Evolutionary conservation across 2,888 invertebrate genomes (phyloP).

Genomic region (Ophioninae sp.): DNA sequence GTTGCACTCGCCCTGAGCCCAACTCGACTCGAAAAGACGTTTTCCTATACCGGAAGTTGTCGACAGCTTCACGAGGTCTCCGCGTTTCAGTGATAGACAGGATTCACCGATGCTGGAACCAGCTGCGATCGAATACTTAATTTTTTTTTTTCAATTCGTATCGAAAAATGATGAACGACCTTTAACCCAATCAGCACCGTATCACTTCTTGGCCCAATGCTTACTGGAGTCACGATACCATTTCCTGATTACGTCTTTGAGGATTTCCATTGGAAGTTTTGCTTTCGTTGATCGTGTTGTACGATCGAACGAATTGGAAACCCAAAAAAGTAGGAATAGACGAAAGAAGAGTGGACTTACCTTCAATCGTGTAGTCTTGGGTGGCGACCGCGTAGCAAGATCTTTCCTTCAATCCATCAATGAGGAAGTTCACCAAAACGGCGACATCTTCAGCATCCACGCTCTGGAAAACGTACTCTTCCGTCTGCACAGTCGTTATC

Average conservation of each 20-base stretch:
- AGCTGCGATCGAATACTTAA: slow-evolving; percentile 62
- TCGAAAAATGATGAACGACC: no score
- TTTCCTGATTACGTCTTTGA: no score
- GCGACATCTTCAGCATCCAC: slow-evolving; percentile 93
- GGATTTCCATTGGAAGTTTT: no score
- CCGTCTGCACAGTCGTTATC: slow-evolving; percentile 91
- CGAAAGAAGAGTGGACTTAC: slow-evolving; percentile 54
- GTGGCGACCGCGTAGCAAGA: slow-evolving; percentile 92
- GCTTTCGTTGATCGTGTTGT: no score
- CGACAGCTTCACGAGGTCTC: slow-evolving; percentile 92
- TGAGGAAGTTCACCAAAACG: slow-evolving; percentile 90
- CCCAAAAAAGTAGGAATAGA: not conserved
- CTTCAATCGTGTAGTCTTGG: slow-evolving; percentile 83
- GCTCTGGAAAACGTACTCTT: slow-evolving; percentile 95
- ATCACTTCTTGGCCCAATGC: no score
- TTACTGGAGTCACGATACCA: no score
- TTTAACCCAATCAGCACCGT: no score
- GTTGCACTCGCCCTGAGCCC: slow-evolving; percentile 88
- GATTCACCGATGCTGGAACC: slow-evolving; percentile 83
- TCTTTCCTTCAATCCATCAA: slow-evolving; percentile 92
- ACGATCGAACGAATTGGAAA: not conserved
- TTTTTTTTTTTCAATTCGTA: no score
- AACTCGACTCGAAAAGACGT: slow-evolving; percentile 86
- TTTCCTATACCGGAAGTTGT: slow-evolving; percentile 88
- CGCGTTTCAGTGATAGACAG: slow-evolving; percentile 85